Conservation (phyloP, 2,888 invertebrate species). For the Drosophila subquinaria region DNA sequence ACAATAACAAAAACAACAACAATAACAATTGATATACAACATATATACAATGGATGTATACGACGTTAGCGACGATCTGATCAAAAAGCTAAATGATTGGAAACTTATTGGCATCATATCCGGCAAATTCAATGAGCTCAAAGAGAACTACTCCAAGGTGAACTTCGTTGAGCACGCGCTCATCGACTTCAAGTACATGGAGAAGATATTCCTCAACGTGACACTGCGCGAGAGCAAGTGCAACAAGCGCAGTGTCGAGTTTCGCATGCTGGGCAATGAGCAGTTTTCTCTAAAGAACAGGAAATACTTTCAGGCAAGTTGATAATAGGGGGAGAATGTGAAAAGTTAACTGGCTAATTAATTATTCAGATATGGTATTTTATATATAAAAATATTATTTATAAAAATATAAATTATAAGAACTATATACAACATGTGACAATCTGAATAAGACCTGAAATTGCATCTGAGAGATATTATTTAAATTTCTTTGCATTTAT, state of each 20-base stretch:
- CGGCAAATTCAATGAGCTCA: conserved; percentile 82
- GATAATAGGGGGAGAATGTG: no score
- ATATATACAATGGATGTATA: conserved; percentile 82
- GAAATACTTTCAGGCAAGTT: conserved; percentile 85
- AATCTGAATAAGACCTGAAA: no score
- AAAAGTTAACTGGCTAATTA: no score
- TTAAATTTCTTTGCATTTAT: no score
- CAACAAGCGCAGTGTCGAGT: conserved; percentile 86
- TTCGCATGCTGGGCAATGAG: conserved; percentile 88
- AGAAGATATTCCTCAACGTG: conserved; percentile 82
- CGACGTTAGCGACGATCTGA: conserved; percentile 84
- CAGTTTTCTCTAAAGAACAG: conserved; percentile 86
- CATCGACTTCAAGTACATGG: conserved; percentile 84
- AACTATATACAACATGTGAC: no score
- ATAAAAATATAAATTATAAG: no score
- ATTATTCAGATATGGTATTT: no score
- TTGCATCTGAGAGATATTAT: no score
- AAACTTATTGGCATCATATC: conserved; percentile 84
- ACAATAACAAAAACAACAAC: conserved; percentile 36
- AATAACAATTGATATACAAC: conserved; percentile 19
- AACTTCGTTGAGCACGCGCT: conserved; percentile 84
- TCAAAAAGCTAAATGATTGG: conserved; percentile 83
- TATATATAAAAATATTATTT: no score
- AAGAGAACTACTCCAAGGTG: conserved; percentile 83
- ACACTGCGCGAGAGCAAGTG: conserved; percentile 86